A percentile compares a stretch with the other conserved stretches of the same genome.
phyloP scores from a whole-genome alignment of 2,888 invertebrate genomes.

The Archips crataeganus region DNA sequence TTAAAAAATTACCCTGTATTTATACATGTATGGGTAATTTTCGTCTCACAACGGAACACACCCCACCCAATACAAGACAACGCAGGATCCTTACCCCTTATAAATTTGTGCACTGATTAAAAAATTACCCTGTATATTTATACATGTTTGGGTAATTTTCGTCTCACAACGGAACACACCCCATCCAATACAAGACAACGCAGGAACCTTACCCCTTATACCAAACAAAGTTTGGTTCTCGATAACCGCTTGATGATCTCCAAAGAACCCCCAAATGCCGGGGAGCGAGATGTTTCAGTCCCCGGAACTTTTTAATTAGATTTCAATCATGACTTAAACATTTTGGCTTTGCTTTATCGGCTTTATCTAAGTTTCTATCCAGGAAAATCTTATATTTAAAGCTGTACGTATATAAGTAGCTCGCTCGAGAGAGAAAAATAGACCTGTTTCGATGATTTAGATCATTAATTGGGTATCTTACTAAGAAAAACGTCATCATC shows the following conservation, averaged over 20 bases:
- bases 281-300: conserved; percentile 10
- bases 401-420: not conserved
- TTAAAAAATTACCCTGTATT: too few relatives aligned
- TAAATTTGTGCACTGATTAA: too few relatives aligned
- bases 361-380: conserved; percentile 2
- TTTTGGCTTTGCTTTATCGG: conserved; percentile 10
- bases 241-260: conserved; percentile 19
- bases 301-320: conserved; percentile 26
- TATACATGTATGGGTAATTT: too few relatives aligned
- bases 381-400: conserved; percentile 1
- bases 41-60: too few relatives aligned
- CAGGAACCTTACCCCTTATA: not conserved
- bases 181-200: not conserved
- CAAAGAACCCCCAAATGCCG: conserved; percentile 15
- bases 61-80: too few relatives aligned
- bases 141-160: too few relatives aligned
- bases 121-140: too few relatives aligned
- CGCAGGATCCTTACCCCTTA: too few relatives aligned
- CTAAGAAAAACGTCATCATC: too few relatives aligned
- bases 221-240: not conserved
- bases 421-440: not conserved
- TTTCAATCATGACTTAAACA: conserved; percentile 27
- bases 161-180: too few relatives aligned
- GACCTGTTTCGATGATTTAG: not conserved
- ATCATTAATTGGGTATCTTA: too few relatives aligned